Percentiles rank a stretch among this genome's conserved stretches.
These are phyloP conservation scores for Troides helena DNA, from an alignment of 2,888 invertebrate species.

Conservation along the genomic window DNA sequence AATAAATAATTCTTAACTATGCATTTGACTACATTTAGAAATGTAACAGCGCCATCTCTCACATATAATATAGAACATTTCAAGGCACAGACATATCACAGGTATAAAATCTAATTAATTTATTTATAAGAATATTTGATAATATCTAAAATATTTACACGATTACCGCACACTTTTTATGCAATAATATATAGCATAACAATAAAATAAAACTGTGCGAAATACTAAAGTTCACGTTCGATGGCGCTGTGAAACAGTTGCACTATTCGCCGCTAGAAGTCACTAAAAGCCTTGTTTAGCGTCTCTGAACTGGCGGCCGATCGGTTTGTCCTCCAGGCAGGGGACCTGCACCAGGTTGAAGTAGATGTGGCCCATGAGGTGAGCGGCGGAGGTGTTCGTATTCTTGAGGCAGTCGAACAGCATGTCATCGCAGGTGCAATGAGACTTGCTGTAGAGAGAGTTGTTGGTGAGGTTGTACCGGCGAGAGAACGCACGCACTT, in stretches of 20 bases:
- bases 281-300: constrained; percentile 77
- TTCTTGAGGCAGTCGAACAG: constrained; percentile 90
- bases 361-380: constrained; percentile 90
- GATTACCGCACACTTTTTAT: constrained; percentile 38
- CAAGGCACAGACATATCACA: constrained; percentile 79
- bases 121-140: constrained; percentile 37
- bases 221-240: constrained; percentile 45
- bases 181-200: constrained; percentile 41
- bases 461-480: constrained; percentile 92
- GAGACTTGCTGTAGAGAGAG: constrained; percentile 92
- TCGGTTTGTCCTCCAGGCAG: constrained; percentile 82
- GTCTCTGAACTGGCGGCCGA: constrained; percentile 69
- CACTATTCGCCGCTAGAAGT: constrained; percentile 48
- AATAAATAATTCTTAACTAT: constrained; percentile 34
- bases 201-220: constrained; percentile 54
- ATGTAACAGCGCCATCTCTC: constrained; percentile 67
- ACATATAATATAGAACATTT: constrained; percentile 53
- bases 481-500: constrained; percentile 83
- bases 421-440: constrained; percentile 92
- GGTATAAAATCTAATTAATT: constrained; percentile 63
- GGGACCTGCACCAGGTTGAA: constrained; percentile 90
- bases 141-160: constrained; percentile 41
- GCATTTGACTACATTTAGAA: constrained; percentile 37
- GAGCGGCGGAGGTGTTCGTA: constrained; percentile 85
- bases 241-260: constrained; percentile 60